Base-by-base conservation (phyloP, 1,140 invertebrate species). In the Musca domestica region DNA sequence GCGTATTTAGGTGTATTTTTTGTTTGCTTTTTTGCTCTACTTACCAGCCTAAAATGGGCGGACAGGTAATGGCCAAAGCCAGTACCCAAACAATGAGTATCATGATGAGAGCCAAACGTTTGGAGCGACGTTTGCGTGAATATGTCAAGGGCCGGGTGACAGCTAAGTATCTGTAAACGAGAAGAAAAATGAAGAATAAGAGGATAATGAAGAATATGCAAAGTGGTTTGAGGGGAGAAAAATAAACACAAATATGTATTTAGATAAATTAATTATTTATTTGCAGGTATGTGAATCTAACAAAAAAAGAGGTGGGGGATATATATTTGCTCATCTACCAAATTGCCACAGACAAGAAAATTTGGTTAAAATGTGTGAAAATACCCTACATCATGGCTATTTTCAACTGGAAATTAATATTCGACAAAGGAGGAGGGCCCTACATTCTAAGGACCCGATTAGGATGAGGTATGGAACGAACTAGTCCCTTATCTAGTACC, bases 141-240 rank as follows among this genome's bases (percentile, higher is more conserved):
- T 95, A 93, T 65, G 91, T 89, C 34, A 96, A 80, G 0, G 92
- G 92, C 74, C 91, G 88, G 30, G 92, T 94, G 22, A 95, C 92
- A 14, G 93, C 92, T 67, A 92, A 85, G 78, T 95, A 95, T 51
- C 94, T 78, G 66, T 12, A 69, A 61, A 10, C 12, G n/a, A 61
- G 19, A 20, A 61, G 41, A 61, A 41, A 66, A 68, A 49, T 46
- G 47, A 73, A 5, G 58, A 34, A 23, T 64, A 1, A 41, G 17
- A 34, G 17, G 15, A 17, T 58, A 30, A 58, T 58, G 41, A 30
- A 15, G 15, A 25, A 25, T 5, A 47, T 41, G n/a, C n/a, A 65
- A 54, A 0, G 12, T 56, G 30, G 46, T n/a, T n/a, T n/a, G 30
- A 34, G 23, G 30, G 17, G 14, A 10, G n/a, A 3, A 56, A 22